Percentiles rank a stretch among this genome's conserved stretches.
Conservation (phyloP, 1,140 invertebrate species). For the Ostrea denselamellosa region DNA sequence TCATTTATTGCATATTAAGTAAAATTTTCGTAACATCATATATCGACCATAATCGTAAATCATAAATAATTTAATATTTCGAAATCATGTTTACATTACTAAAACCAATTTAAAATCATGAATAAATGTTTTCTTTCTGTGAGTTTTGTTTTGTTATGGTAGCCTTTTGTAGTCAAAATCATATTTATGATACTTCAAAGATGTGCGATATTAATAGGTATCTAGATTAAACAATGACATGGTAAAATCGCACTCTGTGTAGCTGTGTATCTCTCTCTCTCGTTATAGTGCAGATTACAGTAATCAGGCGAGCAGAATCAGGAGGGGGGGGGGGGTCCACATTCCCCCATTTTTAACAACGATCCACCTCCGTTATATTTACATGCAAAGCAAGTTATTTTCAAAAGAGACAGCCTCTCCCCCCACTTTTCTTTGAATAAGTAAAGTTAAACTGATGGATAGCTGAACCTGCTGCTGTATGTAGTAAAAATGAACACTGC, state of each 20-base stretch:
- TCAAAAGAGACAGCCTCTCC: too few species aligned
- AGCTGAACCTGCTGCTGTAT: too few species aligned
- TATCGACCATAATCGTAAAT: conserved; percentile 10
- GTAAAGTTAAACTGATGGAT: too few species aligned
- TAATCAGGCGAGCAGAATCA: too few species aligned
- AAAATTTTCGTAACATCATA: background rate
- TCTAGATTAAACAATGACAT: background rate
- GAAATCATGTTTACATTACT: conserved; percentile 10
- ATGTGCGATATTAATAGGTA: conserved; percentile 27
- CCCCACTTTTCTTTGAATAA: too few species aligned
- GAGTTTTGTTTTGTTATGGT: background rate
- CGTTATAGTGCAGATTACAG: too few species aligned
- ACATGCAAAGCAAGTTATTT: too few species aligned
- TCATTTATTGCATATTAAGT: conserved; percentile 30
- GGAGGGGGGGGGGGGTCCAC: too few species aligned
- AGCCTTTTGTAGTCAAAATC: background rate
- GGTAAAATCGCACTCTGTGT: background rate
- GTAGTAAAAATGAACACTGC: too few species aligned
- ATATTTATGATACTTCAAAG: conserved; percentile 13
- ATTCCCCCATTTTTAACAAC: too few species aligned
- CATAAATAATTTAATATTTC: conserved; percentile 31
- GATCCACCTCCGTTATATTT: too few species aligned
- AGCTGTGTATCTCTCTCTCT: background rate
- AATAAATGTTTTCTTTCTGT: background rate
- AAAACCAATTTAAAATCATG: background rate